Evolutionary conservation across 2,888 invertebrate genomes (phyloP), one percentile per base, ranked within the genome.

Genomic region (Noctuana brunneofusca): DNA sequence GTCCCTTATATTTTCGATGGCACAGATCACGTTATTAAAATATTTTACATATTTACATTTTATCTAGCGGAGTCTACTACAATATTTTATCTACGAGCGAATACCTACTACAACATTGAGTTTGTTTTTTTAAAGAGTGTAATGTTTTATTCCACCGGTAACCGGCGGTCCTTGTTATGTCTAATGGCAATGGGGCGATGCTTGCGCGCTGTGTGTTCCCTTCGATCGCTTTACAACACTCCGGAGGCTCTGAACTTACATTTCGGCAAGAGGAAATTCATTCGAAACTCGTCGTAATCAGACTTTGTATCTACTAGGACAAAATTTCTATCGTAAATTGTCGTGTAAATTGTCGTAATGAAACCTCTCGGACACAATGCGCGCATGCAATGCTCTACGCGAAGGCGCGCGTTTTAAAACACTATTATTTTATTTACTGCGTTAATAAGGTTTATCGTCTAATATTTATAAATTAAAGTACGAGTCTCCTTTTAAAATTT

Each of bases 1-100:
- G 88, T 87, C 89, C 85, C 85, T 89, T 84, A 87, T 86, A 87
- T 88, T 88, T 89, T 90, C 88, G 84, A 89, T 82, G 87, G 85
- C 87, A 87, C 89, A 87, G 86, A 89, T 83, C 87, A 87, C 86
- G 89, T 89, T 89, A 90, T 86, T 88, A 85, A 84, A 86, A 85
- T 87, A 89, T 89, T 89, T 89, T 88, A 89, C 89, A 89, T 89
- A 88, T 90, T 89, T 89, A 90, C 89, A 91, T 89, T 89, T 89
- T 91, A 91, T 90, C 89, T 88, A 87, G 83, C 81, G 90, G 89
- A 89, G 89, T 89, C 85, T 90, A 90, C 84, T 89, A 91, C 89
- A 89, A 87, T 87, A 90, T 88, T 89, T 88, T 87, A 90, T 87
- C 86, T 84, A 87, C 82, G 90, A 92, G 92, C 87, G 89, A 79